These are phyloP conservation scores for Barbus barbus DNA, from an alignment of 2,113 vertebrate genomes.

Conservation along the genomic window DNA sequence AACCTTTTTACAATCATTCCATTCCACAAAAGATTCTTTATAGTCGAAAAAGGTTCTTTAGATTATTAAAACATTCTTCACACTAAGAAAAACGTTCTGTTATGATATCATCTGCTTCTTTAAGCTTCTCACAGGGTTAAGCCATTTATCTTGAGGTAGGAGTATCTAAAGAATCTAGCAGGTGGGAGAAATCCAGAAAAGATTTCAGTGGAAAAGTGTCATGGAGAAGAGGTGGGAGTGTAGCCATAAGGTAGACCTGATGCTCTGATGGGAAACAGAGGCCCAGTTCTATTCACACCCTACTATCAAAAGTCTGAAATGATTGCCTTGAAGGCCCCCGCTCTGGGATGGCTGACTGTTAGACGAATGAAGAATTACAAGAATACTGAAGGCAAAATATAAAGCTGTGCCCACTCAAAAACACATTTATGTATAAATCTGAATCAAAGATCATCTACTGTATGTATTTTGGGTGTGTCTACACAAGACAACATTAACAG, in stretches of 20 bases:
- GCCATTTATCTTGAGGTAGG: constrained; percentile 56
- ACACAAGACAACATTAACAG: neutral
- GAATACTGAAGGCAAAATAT: neutral
- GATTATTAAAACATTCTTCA: neutral
- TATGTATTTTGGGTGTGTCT: neutral
- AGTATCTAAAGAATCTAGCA: constrained; percentile 58
- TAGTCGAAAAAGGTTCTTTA: neutral
- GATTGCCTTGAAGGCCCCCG: neutral
- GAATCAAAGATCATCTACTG: neutral
- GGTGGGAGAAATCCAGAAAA: constrained; percentile 56
- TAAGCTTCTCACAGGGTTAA: constrained; percentile 34
- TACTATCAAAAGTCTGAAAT: constrained; percentile 10
- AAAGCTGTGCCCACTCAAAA: neutral
- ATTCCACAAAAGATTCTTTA: neutral
- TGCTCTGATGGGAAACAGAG: constrained; percentile 43
- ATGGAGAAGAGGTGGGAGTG: constrained; percentile 33
- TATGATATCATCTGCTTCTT: neutral
- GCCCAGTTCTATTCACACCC: constrained; percentile 26
- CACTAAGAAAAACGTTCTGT: neutral
- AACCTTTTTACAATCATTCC: neutral
- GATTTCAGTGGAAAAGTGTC: constrained; percentile 59
- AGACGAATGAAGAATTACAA: neutral
- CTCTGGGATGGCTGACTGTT: neutral
- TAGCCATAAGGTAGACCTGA: constrained; percentile 36
- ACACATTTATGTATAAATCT: neutral